Evolutionary conservation across 1,140 invertebrate genomes (phyloP).

Genomic region (Hyposmocoma kahamanoa): DNA sequence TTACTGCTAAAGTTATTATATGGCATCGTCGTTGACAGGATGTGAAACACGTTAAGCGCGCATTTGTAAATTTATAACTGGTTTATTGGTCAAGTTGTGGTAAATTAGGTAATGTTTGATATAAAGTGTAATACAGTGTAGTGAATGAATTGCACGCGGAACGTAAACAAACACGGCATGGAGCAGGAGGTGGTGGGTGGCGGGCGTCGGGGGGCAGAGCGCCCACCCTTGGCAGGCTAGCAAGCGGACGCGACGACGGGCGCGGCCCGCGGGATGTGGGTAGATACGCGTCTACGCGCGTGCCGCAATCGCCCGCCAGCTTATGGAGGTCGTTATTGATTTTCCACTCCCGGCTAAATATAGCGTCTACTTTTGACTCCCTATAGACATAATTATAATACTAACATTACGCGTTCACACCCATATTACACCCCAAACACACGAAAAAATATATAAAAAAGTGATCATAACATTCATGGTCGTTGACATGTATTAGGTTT

Average conservation of each 20-base stretch:
- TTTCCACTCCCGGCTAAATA: conserved; percentile 25
- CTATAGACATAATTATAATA: too few species aligned
- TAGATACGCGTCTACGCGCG: conserved; percentile 8
- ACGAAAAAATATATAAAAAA: too few species aligned
- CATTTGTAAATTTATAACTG: too few species aligned
- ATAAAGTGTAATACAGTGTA: conserved; percentile 17
- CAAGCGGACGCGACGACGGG: background rate
- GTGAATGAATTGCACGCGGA: conserved; percentile 44
- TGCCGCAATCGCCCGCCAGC: conserved; percentile 17
- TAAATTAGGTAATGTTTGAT: background rate
- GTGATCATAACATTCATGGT: too few species aligned
- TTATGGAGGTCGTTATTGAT: conserved; percentile 30
- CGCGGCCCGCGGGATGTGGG: conserved; percentile 3
- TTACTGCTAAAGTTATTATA: too few species aligned
- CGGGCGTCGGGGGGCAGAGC: background rate
- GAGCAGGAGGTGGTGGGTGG: background rate
- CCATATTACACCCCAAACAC: too few species aligned
- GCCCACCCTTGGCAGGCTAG: background rate
- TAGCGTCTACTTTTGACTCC: conserved; percentile 10
- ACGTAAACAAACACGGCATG: conserved; percentile 40
- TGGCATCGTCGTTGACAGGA: too few species aligned
- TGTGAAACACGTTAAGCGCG: too few species aligned
- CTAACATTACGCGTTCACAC: too few species aligned
- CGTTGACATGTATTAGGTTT: too few species aligned
- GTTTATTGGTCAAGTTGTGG: too few species aligned